Evolutionary conservation across 2,888 invertebrate genomes (phyloP).

Genomic region (Ellobium chinense): DNA sequence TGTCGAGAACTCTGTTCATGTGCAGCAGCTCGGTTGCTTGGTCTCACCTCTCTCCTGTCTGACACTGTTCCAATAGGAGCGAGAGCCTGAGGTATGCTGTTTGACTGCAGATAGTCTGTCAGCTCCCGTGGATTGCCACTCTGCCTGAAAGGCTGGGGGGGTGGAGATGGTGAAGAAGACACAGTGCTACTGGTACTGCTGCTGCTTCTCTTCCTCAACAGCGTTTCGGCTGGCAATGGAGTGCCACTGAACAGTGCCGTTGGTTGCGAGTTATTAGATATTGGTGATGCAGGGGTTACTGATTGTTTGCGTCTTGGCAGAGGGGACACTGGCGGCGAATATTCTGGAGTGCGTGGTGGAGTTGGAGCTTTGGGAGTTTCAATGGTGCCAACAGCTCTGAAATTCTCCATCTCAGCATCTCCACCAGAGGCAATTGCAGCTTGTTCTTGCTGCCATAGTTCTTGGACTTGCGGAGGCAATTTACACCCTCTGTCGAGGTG

Average conservation of each 20-base stretch:
- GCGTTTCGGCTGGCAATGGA: not conserved
- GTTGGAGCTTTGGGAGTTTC: not conserved
- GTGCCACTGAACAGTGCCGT: conserved; percentile 12
- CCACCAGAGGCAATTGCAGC: not conserved
- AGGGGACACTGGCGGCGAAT: not conserved
- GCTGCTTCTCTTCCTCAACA: not conserved
- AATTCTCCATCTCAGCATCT: not conserved
- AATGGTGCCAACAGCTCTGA: not conserved
- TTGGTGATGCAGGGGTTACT: not conserved
- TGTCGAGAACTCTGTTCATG: not conserved
- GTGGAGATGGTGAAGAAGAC: not conserved
- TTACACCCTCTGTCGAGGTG: not conserved
- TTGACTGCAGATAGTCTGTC: not conserved
- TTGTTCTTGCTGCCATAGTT: not conserved
- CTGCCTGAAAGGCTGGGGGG: not conserved
- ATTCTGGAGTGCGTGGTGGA: not conserved
- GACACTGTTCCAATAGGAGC: not conserved
- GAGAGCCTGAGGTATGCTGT: not conserved
- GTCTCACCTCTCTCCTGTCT: no score
- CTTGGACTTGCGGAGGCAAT: not conserved
- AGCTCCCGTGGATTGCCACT: not conserved
- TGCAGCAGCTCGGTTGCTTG: not conserved
- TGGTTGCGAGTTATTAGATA: not conserved
- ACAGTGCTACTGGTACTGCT: not conserved
- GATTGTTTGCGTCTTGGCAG: not conserved